Conservation (phyloP, 2,888 invertebrate genomes). For the Hipparchia sbordonii region DNA sequence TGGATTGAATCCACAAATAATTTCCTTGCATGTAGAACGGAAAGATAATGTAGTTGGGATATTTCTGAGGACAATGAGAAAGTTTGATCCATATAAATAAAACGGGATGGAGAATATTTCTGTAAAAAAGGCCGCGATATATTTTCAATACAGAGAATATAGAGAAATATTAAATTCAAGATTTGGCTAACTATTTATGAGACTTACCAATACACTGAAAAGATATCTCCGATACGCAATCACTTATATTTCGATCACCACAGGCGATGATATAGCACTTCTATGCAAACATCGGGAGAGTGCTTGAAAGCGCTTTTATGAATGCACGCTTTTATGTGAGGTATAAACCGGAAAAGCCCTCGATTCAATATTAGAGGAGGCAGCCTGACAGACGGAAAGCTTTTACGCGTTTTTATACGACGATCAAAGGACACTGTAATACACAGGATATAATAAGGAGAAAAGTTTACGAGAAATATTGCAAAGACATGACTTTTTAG, state of each 20-base stretch:
- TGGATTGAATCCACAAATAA: too few relatives aligned
- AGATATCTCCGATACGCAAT: background rate
- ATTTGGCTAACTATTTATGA: too few relatives aligned
- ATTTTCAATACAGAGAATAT: too few relatives aligned
- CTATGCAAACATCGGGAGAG: background rate
- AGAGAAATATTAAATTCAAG: too few relatives aligned
- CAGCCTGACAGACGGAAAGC: background rate
- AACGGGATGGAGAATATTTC: too few relatives aligned
- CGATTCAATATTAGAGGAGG: conserved; percentile 15
- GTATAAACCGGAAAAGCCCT: conserved; percentile 16
- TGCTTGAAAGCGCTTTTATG: background rate
- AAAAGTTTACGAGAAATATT: background rate
- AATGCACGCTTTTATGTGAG: conserved; percentile 16
- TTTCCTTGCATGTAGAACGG: too few relatives aligned
- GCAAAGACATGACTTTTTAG: background rate
- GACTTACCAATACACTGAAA: background rate
- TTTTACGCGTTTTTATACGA: conserved; percentile 6
- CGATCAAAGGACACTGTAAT: background rate
- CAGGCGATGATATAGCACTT: background rate
- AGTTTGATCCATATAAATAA: too few relatives aligned
- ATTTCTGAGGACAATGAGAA: too few relatives aligned
- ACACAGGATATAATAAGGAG: background rate
- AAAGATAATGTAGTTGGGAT: too few relatives aligned
- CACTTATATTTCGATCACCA: background rate
- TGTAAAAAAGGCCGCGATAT: too few relatives aligned